A percentile compares a stretch with the other conserved stretches of the same genome.
Evolutionary conservation across 2,888 invertebrate genomes (phyloP).

Genomic region (Eilema depressum): DNA sequence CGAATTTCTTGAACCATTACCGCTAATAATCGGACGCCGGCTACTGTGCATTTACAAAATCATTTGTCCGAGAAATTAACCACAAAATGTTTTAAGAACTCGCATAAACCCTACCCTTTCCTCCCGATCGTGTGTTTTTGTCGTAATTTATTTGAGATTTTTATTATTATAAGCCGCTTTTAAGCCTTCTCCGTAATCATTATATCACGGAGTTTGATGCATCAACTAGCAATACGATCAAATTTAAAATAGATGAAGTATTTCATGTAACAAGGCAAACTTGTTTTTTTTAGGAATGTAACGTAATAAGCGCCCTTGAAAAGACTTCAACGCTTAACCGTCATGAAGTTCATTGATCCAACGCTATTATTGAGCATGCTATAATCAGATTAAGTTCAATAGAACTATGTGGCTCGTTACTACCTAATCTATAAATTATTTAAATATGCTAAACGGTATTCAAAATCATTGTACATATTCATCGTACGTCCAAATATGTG

Average conservation of each 20-base stretch:
- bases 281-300: slow-evolving; percentile 64
- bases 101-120: slow-evolving; percentile 31
- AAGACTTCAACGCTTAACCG: slow-evolving; percentile 82
- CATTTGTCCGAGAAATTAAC: slow-evolving; percentile 53
- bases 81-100: slow-evolving; percentile 48
- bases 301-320: slow-evolving; percentile 81
- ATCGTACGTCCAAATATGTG: slow-evolving; percentile 17
- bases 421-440: slow-evolving; percentile 41
- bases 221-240: slow-evolving; percentile 27
- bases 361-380: slow-evolving; percentile 60
- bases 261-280: slow-evolving; percentile 46
- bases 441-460: slow-evolving; percentile 25
- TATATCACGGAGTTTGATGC: slow-evolving; percentile 28
- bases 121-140: slow-evolving; percentile 37
- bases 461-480: slow-evolving; percentile 13
- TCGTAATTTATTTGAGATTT: slow-evolving; percentile 38
- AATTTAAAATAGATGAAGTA: slow-evolving; percentile 35
- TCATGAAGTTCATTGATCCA: slow-evolving; percentile 76
- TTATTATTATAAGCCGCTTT: slow-evolving; percentile 25
- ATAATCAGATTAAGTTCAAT: slow-evolving; percentile 59
- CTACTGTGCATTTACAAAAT: slow-evolving; percentile 69
- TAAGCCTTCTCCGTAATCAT: slow-evolving; percentile 17
- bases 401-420: slow-evolving; percentile 41
- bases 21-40: slow-evolving; percentile 61
- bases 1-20: slow-evolving; percentile 67